Percentiles rank a stretch among this genome's conserved stretches.
Evolutionary conservation across 2,797 vertebrate genomes (phyloP).

Genomic region (Hoplostethus atlanticus): DNA sequence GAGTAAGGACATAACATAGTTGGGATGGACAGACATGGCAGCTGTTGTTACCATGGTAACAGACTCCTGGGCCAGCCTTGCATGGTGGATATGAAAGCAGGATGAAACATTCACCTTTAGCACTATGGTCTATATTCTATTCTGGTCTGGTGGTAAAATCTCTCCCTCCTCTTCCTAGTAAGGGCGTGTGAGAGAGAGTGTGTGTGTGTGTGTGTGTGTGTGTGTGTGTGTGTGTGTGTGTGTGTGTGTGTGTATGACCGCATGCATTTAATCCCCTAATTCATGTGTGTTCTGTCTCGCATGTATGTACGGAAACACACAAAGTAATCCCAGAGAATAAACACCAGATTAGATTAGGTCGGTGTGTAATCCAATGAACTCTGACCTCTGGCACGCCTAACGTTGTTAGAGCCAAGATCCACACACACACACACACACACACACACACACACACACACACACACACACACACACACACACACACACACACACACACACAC

Average conservation of each 20-base stretch:
- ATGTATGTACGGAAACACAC: neutral
- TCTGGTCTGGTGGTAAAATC: neutral
- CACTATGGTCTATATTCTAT: neutral
- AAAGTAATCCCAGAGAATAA: conserved; percentile 60
- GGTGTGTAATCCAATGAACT: conserved; percentile 71
- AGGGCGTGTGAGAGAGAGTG: too few relatives aligned
- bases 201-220: too few relatives aligned
- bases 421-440: neutral
- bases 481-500: conserved; percentile 9
- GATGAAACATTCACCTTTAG: conserved; percentile 1
- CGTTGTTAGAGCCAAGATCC: conserved; percentile 52
- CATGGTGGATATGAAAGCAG: neutral
- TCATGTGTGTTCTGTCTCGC: neutral
- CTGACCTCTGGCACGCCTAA: conserved; percentile 62
- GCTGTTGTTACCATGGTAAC: conserved; percentile 43
- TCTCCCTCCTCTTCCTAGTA: neutral
- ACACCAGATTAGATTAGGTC: conserved; percentile 63
- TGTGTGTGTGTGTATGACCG: neutral
- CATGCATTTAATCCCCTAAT: neutral
- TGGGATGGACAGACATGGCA: conserved; percentile 5
- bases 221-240: too few relatives aligned
- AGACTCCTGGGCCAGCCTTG: conserved; percentile 19
- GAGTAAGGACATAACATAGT: conserved; percentile 10
- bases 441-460: conserved; percentile 7
- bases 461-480: neutral